These are phyloP conservation scores for Cotesia glomerata DNA, from an alignment of 1,140 invertebrate species.

Conservation along the genomic window DNA sequence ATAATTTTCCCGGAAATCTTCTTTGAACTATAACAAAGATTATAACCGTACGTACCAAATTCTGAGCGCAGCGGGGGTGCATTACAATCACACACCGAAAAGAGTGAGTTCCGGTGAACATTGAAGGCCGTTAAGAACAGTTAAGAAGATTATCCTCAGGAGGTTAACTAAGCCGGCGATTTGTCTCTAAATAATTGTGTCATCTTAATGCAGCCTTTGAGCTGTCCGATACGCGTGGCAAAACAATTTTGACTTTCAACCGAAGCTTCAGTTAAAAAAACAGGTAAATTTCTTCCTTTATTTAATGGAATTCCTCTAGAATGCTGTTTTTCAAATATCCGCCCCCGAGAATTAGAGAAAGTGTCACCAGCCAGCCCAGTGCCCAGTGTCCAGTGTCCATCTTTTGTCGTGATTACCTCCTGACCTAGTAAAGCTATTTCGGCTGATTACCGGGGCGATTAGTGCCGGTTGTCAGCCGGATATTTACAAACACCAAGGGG, in stretches of 20 bases:
- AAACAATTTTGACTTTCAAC: conserved; percentile 1
- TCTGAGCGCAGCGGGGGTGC: too few species aligned
- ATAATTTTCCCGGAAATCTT: too few species aligned
- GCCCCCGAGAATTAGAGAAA: conserved; percentile 5
- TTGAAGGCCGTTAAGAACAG: too few species aligned
- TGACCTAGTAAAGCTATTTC: conserved; percentile 28
- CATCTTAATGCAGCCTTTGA: neutral
- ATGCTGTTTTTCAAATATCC: too few species aligned
- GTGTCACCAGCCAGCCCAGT: conserved; percentile 4
- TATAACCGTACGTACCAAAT: too few species aligned
- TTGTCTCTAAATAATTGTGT: neutral
- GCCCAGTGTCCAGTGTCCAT: neutral
- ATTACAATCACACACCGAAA: too few species aligned
- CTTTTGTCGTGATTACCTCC: conserved; percentile 10
- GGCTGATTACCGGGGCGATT: neutral
- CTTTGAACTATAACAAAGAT: too few species aligned
- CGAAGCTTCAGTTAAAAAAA: neutral
- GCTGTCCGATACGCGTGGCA: neutral
- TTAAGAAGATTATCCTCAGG: neutral
- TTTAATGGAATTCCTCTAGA: too few species aligned
- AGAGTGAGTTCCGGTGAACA: too few species aligned
- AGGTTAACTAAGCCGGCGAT: neutral
- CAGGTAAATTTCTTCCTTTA: neutral
- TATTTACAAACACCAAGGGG: conserved; percentile 17
- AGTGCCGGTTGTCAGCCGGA: conserved; percentile 6